Base-by-base conservation (phyloP, 2,888 invertebrate species). In the Polydrusus pterygomalis region DNA sequence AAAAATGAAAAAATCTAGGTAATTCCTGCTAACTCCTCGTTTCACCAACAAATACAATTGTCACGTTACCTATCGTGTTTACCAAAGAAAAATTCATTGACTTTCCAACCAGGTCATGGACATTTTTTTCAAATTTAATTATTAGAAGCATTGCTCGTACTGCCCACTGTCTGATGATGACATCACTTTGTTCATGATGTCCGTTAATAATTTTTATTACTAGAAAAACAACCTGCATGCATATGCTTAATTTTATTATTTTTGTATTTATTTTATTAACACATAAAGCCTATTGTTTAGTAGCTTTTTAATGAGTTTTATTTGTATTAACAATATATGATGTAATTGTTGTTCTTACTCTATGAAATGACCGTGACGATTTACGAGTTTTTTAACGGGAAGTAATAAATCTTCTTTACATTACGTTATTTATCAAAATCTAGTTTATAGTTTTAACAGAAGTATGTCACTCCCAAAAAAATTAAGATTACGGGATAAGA, bases 291-390 rank as follows among this genome's bases (percentile, higher is more conserved):
- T 25, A 51, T 51, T 51, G 51, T 51, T 51, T 51, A 11, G 51
- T 6, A 11, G 10, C 18, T 20, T 51, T 51, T 49, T 18, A n/a
- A 51, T 51, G 51, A 1, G 18, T 11, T 51, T 15, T 51, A 54
- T 54, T 54, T 54, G 54, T 54, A 54, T 54, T 30, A 51, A 51
- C 49, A 51, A 54, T 47, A 17, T 43, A 13, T 54, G 54, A 54
- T 25, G 54, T 54, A 54, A 54, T 54, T 54, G 54, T 54, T 54
- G 54, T 54, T 54, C 54, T 54, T 54, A 54, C 54, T n/a, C n/a
- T n/a, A 30, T 54, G 54, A 54, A 54, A n/a, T 54, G 54, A 54
- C 54, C 54, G 54, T 54, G 54, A 54, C 54, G 25, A 30, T 54
- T 20, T 54, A 25, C 25, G n/a, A 30, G 25, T 6, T 30, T 54